Evolutionary conservation across 2,888 invertebrate species (phyloP), one percentile per base, ranked within the genome.

Genomic region (Koerneria pararmatus): DNA sequence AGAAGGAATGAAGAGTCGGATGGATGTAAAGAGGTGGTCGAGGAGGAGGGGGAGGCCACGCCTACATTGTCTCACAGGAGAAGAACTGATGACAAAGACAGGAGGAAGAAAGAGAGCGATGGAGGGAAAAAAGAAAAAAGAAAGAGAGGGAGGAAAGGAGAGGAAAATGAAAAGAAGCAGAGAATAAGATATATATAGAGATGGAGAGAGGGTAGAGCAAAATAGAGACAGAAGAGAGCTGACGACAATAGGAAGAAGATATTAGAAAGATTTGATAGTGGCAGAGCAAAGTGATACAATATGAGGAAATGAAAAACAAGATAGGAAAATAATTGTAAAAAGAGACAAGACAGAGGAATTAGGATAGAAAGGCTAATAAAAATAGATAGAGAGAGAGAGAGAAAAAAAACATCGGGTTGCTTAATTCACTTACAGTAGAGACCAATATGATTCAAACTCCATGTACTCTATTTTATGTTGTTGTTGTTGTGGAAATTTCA

Each of bases 151-250:
- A 24, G 22, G 22, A 22, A 24, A 53, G 8, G 8, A 8, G 53
- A 22, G 53, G 24, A 15, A 24, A 22, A 24, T 8, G 22, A 22
- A 22, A n/a, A n/a, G 53, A n/a, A 24, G 53, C 22, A n/a, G 53
- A n/a, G 53, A 53, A 24, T 8, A 24, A 53, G 24, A 24, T 11
- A 53, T n/a, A n/a, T n/a, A 24, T 6, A 53, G 48, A 41, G 66
- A 2, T 37, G 66, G 3, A 68, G 61, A 64, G 70, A 66, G 57
- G 62, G 53, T 34, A 37, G 6, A 22, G 24, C 19, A 15, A 24
- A 46, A 34, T n/a, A 27, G 15, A 31, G 41, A 41, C 19, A 51
- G 27, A 54, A 32, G 11, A 27, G 62, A 31, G 53, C 6, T 51
- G 53, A 51, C 3, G 49, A 34, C 19, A 34, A 62, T 15, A 34